Base-by-base conservation (phyloP, 1,140 invertebrate genomes). In the Magallana angulata region DNA sequence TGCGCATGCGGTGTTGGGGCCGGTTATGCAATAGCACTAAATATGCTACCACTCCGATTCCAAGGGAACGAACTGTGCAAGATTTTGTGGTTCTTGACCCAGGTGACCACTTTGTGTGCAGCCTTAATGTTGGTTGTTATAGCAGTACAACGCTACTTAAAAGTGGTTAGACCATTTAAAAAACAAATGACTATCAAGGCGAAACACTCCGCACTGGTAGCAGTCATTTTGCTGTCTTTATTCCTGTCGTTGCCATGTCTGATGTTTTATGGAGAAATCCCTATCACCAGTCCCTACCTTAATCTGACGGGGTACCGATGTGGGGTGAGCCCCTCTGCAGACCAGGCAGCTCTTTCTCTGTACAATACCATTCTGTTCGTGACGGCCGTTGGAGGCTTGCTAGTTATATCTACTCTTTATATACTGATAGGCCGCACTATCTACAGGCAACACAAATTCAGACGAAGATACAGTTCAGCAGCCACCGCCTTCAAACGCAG, bases 71-170 rank as follows among this genome's bases (percentile, higher is more conserved):
- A 18, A 56, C n/a, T 89, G 6, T 89, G 88, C 30, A 89, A 89
- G 83, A 58, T 59, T 12, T 59, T 89, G 59, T 87, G 85, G 85
- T 87, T 89, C 83, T 56, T 84, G 14, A 87, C 58, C 5, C 84
- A 87, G 14, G 83, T 76, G n/a, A 85, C 59, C 16, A 48, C 88
- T 6, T 62, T 89, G 11, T n/a, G 82, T 4, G 81, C 88, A 36
- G 82, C 80, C 8, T 80, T 89, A 9, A 58, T 89, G 82, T 68
- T 89, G n/a, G 56, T 89, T 18, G 88, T 89, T 6, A 89, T 89
- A 56, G 85, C 85, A 6, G 14, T 89, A 12, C 88, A 89, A 24
- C 48, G 88, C 24, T 89, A 85, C 80, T 62, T 89, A 1, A 89
- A 89, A 36, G 85, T 89, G 18, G 86, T 85, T 56, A 86, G 82